Conservation (phyloP, 1,140 invertebrate species). For the Caenorhabditis elegans region DNA sequence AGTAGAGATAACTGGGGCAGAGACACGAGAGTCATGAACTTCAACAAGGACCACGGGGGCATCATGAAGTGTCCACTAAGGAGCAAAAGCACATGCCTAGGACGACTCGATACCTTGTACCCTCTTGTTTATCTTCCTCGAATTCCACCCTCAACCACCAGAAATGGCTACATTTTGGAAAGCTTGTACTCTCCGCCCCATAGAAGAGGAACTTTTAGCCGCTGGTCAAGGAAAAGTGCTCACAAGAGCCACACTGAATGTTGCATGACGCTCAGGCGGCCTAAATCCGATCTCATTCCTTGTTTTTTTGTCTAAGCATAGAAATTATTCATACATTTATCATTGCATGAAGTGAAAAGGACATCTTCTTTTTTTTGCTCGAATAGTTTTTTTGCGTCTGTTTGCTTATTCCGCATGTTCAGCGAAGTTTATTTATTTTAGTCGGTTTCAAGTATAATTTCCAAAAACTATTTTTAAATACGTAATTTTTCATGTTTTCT, state of each 20-base stretch:
- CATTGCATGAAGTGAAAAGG: not conserved
- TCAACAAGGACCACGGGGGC: not conserved
- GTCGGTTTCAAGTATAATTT: no score
- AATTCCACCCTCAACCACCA: not conserved
- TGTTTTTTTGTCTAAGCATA: not conserved
- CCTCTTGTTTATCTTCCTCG: not conserved
- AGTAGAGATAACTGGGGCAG: not conserved
- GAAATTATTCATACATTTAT: not conserved
- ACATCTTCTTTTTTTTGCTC: not conserved
- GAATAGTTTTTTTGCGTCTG: no score
- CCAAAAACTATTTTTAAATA: no score
- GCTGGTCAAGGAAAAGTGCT: constrained; percentile 3
- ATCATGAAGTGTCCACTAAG: not conserved
- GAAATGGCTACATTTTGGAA: constrained; percentile 8
- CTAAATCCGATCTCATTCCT: not conserved
- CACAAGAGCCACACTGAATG: not conserved
- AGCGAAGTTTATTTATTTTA: no score
- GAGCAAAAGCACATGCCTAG: not conserved
- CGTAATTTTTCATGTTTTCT: no score
- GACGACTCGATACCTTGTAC: constrained; percentile 9
- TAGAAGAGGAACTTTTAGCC: constrained; percentile 20
- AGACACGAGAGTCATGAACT: not conserved
- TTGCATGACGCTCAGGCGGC: not conserved
- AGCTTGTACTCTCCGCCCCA: not conserved
- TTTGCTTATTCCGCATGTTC: no score